Percentiles rank a stretch among this genome's conserved stretches.
Evolutionary conservation across 2,888 invertebrate species (phyloP).

Genomic region (Lottia gigantea): DNA sequence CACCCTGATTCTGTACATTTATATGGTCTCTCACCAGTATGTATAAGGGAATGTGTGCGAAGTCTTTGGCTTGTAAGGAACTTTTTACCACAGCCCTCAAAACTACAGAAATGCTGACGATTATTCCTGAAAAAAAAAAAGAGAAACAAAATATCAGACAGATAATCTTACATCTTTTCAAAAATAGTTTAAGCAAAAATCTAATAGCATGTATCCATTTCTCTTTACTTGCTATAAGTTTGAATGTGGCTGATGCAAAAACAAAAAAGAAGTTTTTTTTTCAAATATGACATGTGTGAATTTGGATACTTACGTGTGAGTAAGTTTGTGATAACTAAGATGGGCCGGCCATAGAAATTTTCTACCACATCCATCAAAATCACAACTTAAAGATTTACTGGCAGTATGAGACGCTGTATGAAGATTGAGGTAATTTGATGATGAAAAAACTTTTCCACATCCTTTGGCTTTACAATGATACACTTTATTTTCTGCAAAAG

Average conservation of each 20-base stretch:
- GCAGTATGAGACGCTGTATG: conserved; percentile 32
- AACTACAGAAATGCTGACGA: conserved; percentile 40
- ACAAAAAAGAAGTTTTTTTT: neutral
- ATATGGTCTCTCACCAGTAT: conserved; percentile 54
- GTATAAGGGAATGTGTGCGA: conserved; percentile 50
- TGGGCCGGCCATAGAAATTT: conserved; percentile 61
- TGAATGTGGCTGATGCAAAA: no score
- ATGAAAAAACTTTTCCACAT: conserved; percentile 34
- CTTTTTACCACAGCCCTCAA: conserved; percentile 48
- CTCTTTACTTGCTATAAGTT: no score
- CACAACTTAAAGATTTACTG: conserved; percentile 46
- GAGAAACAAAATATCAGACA: neutral
- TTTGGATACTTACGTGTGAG: conserved; percentile 56
- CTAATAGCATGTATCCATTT: no score
- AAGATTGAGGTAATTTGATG: conserved; percentile 27
- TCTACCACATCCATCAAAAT: conserved; percentile 50
- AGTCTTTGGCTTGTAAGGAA: conserved; percentile 58
- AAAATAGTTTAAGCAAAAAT: no score
- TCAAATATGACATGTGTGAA: neutral
- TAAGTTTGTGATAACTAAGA: conserved; percentile 60
- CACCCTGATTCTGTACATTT: conserved; percentile 40
- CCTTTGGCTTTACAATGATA: conserved; percentile 27
- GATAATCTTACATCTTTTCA: no score
- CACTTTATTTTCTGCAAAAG: conserved; percentile 22
- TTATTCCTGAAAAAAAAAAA: conserved; percentile 61